Percentiles rank a stretch among this genome's conserved stretches.
These are phyloP conservation scores for Esox lucius DNA, from an alignment of 2,797 vertebrate genomes.

Conservation along the genomic window DNA sequence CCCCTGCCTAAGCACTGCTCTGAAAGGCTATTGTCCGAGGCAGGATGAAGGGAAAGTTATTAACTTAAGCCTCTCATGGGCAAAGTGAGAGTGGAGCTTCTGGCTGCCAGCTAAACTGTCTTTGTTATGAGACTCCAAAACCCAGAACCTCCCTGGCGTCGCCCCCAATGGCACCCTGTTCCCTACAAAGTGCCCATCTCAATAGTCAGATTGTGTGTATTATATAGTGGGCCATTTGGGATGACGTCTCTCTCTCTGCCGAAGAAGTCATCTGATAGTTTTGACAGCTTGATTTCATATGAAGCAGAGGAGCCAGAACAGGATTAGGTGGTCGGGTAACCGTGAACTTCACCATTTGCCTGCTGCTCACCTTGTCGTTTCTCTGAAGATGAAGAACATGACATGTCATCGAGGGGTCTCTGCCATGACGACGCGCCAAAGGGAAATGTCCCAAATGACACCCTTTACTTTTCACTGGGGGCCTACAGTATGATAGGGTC, in stretches of 20 bases:
- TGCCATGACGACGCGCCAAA: background rate
- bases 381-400: conserved; percentile 7
- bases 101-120: background rate
- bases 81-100: conserved; percentile 17
- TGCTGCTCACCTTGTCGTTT: background rate
- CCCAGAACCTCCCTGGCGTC: background rate
- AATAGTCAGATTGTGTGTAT: background rate
- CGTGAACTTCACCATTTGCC: conserved; percentile 1
- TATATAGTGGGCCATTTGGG: background rate
- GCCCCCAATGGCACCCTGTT: background rate
- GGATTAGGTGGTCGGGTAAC: conserved; percentile 3
- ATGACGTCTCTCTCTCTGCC: background rate
- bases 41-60: background rate
- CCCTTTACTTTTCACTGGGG: background rate
- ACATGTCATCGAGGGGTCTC: conserved; percentile 5
- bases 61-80: conserved; percentile 14
- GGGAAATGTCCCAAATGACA: background rate
- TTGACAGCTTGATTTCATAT: background rate
- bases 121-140: conserved; percentile 17
- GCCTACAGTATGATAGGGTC: background rate
- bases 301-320: background rate
- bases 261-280: conserved; percentile 6
- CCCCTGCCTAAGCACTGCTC: conserved; percentile 5
- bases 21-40: conserved; percentile 3
- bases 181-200: background rate